These are phyloP conservation scores for Agrotis clavis DNA, from an alignment of 2,888 invertebrate genomes.

Conservation along the genomic window DNA sequence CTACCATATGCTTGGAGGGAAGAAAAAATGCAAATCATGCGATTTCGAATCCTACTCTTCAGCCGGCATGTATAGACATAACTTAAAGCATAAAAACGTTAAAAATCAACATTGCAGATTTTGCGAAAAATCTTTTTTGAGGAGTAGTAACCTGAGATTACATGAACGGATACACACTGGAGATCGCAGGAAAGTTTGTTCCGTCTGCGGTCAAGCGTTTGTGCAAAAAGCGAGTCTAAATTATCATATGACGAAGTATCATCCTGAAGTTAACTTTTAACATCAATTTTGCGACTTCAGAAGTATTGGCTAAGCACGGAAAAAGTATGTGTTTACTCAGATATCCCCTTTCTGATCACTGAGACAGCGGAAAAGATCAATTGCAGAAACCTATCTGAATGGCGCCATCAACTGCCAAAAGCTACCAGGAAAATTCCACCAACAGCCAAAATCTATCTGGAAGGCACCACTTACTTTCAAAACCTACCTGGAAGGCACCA, in stretches of 20 bases:
- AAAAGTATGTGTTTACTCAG: too few relatives aligned
- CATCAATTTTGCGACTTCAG: neutral
- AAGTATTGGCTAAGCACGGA: too few relatives aligned
- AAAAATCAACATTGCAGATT: too few relatives aligned
- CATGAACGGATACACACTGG: slow-evolving; percentile 86
- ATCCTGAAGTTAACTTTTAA: slow-evolving; percentile 80
- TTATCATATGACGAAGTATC: slow-evolving; percentile 86
- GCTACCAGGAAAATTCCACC: too few relatives aligned
- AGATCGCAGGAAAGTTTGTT: slow-evolving; percentile 81
- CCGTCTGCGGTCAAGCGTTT: slow-evolving; percentile 82
- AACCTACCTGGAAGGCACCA: too few relatives aligned
- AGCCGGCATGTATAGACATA: slow-evolving; percentile 79
- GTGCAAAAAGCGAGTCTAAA: slow-evolving; percentile 87
- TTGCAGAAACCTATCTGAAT: too few relatives aligned
- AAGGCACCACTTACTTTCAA: too few relatives aligned
- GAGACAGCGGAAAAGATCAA: too few relatives aligned
- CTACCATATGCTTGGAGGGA: slow-evolving; percentile 78
- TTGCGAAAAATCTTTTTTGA: slow-evolving; percentile 73
- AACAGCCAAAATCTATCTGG: too few relatives aligned
- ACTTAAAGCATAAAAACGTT: too few relatives aligned
- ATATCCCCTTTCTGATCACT: too few relatives aligned
- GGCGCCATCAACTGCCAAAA: too few relatives aligned
- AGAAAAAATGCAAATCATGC: slow-evolving; percentile 79
- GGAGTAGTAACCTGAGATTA: slow-evolving; percentile 76
- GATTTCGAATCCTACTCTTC: slow-evolving; percentile 81